Percentiles rank a stretch among this genome's conserved stretches.
phyloP scores from a whole-genome alignment of 2,797 vertebrate genomes.

The Ptychadena robeensis region DNA sequence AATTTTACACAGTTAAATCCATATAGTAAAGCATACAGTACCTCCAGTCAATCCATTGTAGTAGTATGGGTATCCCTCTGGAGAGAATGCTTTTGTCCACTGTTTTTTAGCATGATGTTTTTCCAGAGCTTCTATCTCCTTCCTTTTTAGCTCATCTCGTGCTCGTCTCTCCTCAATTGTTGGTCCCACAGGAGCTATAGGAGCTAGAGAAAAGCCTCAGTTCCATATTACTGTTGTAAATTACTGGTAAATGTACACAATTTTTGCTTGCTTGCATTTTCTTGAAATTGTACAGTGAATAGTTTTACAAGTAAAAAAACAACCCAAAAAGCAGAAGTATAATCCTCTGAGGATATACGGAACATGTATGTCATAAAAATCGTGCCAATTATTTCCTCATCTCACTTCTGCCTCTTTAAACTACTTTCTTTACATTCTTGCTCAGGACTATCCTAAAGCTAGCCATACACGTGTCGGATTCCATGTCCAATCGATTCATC shows the following conservation, averaged over 20 bases:
- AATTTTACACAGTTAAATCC: background rate
- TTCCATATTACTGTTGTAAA: background rate
- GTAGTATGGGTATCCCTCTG: constrained; percentile 85
- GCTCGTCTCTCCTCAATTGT: constrained; percentile 62
- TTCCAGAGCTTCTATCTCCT: constrained; percentile 66
- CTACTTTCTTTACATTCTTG: too few relatives aligned
- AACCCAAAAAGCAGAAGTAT: background rate
- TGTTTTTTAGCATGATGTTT: constrained; percentile 63
- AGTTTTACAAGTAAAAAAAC: background rate
- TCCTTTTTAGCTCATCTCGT: constrained; percentile 68
- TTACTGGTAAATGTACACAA: too few relatives aligned
- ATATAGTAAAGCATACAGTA: constrained; percentile 63
- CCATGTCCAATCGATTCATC: too few relatives aligned
- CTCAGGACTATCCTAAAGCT: too few relatives aligned
- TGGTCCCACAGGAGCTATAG: constrained; percentile 65
- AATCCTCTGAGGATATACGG: too few relatives aligned
- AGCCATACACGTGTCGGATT: too few relatives aligned
- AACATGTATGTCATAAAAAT: too few relatives aligned
- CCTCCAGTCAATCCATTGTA: constrained; percentile 90
- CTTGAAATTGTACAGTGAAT: too few relatives aligned
- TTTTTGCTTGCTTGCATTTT: too few relatives aligned
- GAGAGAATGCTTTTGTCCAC: constrained; percentile 84
- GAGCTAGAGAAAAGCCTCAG: background rate
- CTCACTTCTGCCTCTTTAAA: too few relatives aligned
- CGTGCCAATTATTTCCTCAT: too few relatives aligned